These are phyloP conservation scores for Drosophila kepulauana DNA, from an alignment of 1,140 invertebrate species.

Conservation along the genomic window DNA sequence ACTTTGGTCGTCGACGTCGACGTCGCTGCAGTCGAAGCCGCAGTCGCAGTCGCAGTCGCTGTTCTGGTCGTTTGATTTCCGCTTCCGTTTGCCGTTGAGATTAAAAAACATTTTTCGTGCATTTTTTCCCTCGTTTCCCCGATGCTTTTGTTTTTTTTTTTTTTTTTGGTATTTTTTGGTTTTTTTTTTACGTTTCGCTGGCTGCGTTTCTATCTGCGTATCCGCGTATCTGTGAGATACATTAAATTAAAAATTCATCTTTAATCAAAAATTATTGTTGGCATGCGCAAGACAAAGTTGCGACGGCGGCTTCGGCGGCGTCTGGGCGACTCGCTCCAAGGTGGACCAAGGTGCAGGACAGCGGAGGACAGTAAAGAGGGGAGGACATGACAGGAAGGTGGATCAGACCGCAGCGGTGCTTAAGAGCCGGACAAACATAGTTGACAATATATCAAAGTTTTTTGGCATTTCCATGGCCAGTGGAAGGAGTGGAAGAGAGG, in stretches of 20 bases:
- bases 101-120: conserved; percentile 84
- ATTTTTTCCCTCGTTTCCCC: conserved; percentile 79
- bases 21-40: conserved; percentile 42
- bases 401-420: conserved; percentile 32
- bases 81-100: conserved; percentile 84
- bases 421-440: conserved; percentile 60
- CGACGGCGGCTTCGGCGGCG: conserved; percentile 12
- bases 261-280: conserved; percentile 85
- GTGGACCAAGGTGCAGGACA: neutral
- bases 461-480: conserved; percentile 36
- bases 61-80: conserved; percentile 85
- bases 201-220: conserved; percentile 47
- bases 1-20: conserved; percentile 59
- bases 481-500: neutral
- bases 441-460: conserved; percentile 77
- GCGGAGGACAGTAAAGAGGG: neutral
- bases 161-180: conserved; percentile 33
- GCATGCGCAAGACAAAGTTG: conserved; percentile 71
- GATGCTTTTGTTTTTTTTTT: conserved; percentile 55
- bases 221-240: conserved; percentile 76
- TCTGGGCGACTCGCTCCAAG: conserved; percentile 22
- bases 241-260: conserved; percentile 85
- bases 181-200: conserved; percentile 42
- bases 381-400: conserved; percentile 20
- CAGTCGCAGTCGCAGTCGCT: conserved; percentile 46